Conservation (phyloP, 2,113 vertebrate genomes). For the Perca schrenkii region DNA sequence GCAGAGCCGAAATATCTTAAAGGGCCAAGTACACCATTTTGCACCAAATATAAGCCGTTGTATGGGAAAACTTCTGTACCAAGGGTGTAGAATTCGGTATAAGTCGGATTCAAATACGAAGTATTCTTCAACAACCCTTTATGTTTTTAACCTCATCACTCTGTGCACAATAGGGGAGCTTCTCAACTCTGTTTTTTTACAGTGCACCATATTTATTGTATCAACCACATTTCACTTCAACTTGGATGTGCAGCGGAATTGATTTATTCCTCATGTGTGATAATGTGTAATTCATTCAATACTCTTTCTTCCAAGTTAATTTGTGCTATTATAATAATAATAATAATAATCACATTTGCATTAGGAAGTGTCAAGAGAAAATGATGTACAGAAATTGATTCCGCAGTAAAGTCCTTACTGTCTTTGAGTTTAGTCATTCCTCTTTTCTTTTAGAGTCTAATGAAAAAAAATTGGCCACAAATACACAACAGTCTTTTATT, state of each 20-base stretch:
- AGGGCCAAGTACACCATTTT: neutral
- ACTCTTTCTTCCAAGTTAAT: neutral
- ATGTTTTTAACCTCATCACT: constrained; percentile 3
- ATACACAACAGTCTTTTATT: constrained; percentile 70
- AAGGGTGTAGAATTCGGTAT: neutral
- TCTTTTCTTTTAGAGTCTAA: neutral
- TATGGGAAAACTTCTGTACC: neutral
- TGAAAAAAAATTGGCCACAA: neutral
- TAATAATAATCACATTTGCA: neutral
- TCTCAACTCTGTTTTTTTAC: neutral
- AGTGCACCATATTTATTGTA: constrained; percentile 45
- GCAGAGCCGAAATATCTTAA: neutral
- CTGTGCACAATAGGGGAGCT: neutral
- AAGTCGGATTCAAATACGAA: neutral
- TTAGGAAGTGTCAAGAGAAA: neutral
- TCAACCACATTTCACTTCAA: constrained; percentile 29
- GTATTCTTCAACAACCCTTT: neutral
- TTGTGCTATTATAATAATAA: neutral
- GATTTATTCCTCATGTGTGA: neutral
- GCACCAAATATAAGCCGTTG: neutral
- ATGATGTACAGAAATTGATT: constrained; percentile 8
- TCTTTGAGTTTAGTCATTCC: neutral
- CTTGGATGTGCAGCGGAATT: neutral
- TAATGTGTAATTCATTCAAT: constrained; percentile 17
- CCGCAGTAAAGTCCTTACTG: neutral